Percentiles rank a stretch among this genome's conserved stretches.
Evolutionary conservation across 1,140 invertebrate genomes (phyloP).

Genomic region (Danaus melanippus): DNA sequence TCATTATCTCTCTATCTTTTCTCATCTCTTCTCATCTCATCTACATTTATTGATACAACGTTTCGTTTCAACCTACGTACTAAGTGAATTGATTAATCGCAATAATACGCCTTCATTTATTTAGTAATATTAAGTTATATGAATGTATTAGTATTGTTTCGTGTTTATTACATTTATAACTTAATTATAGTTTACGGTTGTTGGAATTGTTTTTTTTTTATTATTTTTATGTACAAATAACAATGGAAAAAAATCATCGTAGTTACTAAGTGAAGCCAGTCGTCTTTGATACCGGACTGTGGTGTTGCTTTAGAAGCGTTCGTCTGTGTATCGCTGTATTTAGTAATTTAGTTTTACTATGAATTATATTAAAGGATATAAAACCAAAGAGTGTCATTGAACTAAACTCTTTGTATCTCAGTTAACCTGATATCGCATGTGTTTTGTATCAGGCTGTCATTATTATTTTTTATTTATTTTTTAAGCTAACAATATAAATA

Average conservation of each 20-base stretch:
- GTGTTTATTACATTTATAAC: conserved; percentile 60
- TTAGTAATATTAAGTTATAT: conserved; percentile 23
- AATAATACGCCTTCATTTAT: conserved; percentile 19
- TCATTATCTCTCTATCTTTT: conserved; percentile 14
- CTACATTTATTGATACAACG: conserved; percentile 49
- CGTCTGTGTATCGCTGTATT: conserved; percentile 3
- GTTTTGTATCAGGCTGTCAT: conserved; percentile 31
- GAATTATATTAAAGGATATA: conserved; percentile 4
- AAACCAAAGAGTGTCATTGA: conserved; percentile 64
- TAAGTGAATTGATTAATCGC: conserved; percentile 19
- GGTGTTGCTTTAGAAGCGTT: conserved; percentile 22
- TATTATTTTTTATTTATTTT: conserved; percentile 60
- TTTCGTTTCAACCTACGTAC: conserved; percentile 27
- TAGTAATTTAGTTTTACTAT: too few species aligned
- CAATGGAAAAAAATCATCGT: conserved; percentile 52
- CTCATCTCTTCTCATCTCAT: conserved; percentile 11
- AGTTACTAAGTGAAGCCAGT: conserved; percentile 39
- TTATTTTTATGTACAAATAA: conserved; percentile 70
- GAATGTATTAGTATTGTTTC: conserved; percentile 54
- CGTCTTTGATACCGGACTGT: not conserved
- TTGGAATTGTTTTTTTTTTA: conserved; percentile 51
- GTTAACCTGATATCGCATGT: conserved; percentile 35
- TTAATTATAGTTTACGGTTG: conserved; percentile 68
- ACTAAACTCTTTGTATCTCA: conserved; percentile 53
- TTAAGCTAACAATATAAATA: conserved; percentile 64